Conservation (phyloP, 2,113 vertebrate genomes). For the Serilophus lunatus region DNA sequence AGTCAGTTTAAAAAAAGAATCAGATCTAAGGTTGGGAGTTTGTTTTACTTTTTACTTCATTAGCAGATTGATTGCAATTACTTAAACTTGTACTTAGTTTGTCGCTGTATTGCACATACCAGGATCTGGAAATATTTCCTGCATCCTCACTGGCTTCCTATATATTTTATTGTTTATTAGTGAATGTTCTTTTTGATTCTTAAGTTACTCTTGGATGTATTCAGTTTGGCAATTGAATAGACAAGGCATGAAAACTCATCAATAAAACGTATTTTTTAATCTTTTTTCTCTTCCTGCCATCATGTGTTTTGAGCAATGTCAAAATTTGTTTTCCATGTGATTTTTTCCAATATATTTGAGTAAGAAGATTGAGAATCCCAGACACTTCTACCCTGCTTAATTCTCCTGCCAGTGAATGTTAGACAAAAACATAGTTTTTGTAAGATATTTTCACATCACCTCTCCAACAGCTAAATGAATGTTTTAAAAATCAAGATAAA, state of each 20-base stretch:
- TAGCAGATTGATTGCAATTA: neutral
- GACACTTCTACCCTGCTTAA: neutral
- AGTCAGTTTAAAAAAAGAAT: neutral
- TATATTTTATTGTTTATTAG: neutral
- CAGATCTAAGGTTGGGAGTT: neutral
- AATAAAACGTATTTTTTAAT: neutral
- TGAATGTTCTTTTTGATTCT: neutral
- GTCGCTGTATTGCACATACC: neutral
- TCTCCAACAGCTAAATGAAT: neutral
- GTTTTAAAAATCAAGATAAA: neutral
- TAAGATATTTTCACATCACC: neutral
- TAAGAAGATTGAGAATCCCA: neutral
- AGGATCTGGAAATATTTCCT: neutral
- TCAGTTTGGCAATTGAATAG: neutral
- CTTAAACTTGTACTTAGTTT: neutral
- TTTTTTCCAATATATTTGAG: neutral
- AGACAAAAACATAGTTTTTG: neutral
- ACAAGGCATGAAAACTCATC: neutral
- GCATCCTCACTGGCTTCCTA: neutral
- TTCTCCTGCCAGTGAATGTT: neutral
- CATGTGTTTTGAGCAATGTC: neutral
- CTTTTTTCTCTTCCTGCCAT: neutral
- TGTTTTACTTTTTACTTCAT: neutral
- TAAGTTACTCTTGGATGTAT: neutral
- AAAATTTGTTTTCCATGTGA: neutral